phyloP scores from a whole-genome alignment of 1,140 invertebrate species.

The Propsilocerus akamusi region DNA sequence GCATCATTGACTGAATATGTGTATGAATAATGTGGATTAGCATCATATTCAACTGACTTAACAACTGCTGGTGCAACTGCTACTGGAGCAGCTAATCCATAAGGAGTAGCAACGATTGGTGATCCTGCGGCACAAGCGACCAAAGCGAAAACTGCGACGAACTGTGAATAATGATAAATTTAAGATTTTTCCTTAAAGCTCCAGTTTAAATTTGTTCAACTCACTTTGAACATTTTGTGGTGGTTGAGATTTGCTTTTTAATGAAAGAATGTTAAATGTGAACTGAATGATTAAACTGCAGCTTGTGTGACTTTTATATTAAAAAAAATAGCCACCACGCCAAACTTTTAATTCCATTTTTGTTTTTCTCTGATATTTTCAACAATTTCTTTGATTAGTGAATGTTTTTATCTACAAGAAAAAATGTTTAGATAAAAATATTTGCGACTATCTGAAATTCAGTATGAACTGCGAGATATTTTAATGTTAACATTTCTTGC shows the following conservation, averaged over 20 bases:
- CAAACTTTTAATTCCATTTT: no score
- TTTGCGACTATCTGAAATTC: no score
- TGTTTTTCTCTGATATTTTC: no score
- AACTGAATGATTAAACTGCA: background rate
- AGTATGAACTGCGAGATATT: no score
- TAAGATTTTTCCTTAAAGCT: slow-evolving; percentile 4
- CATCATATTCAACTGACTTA: slow-evolving; percentile 31
- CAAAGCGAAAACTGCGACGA: slow-evolving; percentile 5
- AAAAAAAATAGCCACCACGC: no score
- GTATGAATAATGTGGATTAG: slow-evolving; percentile 29
- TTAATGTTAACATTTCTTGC: no score
- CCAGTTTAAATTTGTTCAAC: background rate
- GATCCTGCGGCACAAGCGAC: slow-evolving; percentile 13
- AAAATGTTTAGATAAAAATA: no score
- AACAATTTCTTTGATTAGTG: no score
- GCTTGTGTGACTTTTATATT: background rate
- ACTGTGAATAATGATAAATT: background rate
- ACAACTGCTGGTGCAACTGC: slow-evolving; percentile 20
- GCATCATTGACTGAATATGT: slow-evolving; percentile 30
- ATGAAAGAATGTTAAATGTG: background rate
- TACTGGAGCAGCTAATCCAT: slow-evolving; percentile 9
- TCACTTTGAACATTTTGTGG: slow-evolving; percentile 17
- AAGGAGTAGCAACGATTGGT: slow-evolving; percentile 12
- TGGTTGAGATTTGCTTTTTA: slow-evolving; percentile 17
- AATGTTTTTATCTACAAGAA: no score